These are phyloP conservation scores for Sebastes trivittatus DNA, from an alignment of 2,797 vertebrate genomes.

Conservation along the genomic window DNA sequence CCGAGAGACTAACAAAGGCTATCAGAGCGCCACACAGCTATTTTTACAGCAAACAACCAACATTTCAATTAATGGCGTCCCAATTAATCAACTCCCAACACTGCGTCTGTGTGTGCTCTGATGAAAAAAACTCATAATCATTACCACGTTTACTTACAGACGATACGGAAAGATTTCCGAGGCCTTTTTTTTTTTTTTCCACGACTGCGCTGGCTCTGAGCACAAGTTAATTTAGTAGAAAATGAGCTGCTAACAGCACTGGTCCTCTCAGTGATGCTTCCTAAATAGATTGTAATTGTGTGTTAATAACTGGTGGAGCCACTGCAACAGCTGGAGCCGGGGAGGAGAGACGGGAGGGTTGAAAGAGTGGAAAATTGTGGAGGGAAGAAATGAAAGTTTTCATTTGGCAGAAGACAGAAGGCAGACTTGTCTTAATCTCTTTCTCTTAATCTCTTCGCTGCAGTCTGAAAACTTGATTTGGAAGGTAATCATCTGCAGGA, in stretches of 20 bases:
- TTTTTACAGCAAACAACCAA: slow-evolving; percentile 51
- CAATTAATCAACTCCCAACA: slow-evolving; percentile 55
- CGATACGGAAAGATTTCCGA: slow-evolving; percentile 45
- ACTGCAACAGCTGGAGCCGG: slow-evolving; percentile 43
- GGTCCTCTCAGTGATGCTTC: slow-evolving; percentile 68
- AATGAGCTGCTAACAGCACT: slow-evolving; percentile 70
- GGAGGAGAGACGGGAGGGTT: not conserved
- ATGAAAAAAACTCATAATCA: slow-evolving; percentile 44
- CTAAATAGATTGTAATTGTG: slow-evolving; percentile 78
- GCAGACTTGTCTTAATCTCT: slow-evolving; percentile 19
- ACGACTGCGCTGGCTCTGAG: slow-evolving; percentile 39
- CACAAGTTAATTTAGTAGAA: slow-evolving; percentile 77
- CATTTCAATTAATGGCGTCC: slow-evolving; percentile 64
- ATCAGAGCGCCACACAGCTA: slow-evolving; percentile 33
- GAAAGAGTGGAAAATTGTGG: slow-evolving; percentile 28
- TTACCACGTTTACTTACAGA: slow-evolving; percentile 53
- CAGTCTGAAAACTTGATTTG: slow-evolving; percentile 8
- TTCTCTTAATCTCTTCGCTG: slow-evolving; percentile 4
- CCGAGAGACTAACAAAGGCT: slow-evolving; percentile 60
- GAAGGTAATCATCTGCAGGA: slow-evolving; percentile 16
- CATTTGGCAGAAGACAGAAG: slow-evolving; percentile 2
- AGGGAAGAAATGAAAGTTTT: slow-evolving; percentile 26
- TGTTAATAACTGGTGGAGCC: slow-evolving; percentile 56
- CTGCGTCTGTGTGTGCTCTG: not conserved
- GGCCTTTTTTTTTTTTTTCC: slow-evolving; percentile 27